Base-by-base conservation (phyloP, 2,113 vertebrate species). In the Tautogolabrus adspersus region DNA sequence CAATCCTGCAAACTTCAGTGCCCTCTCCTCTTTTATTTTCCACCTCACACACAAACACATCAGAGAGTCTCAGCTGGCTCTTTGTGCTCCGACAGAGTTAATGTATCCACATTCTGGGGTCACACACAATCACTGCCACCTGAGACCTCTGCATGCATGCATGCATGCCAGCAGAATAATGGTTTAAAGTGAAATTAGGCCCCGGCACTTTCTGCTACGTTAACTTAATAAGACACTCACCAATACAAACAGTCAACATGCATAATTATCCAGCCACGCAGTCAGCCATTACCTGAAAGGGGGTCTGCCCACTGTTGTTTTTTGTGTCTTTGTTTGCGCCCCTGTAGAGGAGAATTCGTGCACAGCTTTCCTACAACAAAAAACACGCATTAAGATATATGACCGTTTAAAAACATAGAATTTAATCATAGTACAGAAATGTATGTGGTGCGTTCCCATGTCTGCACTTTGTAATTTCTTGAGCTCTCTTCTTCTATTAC, bases 251-350 rank as follows among this genome's bases (percentile, higher is more conserved):
- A 72, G 22, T 66, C 70, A 54, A 56, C 70, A 58, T 0, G 34
- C 74, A 51, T 63, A 78, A 77, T 83, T 59, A 77, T 54, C 44
- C 72, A 77, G 71, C 47, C 62, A 65, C 22, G 42, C 70, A 56
- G 19, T 60, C 60, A 62, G 64, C 47, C 40, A 66, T 86, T 80
- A 97, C 97, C 96, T 98, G 97, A 85, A 98, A 98, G 10, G 96
- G 92, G 0, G 95, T 97, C 93, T 98, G 97, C 13, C 96, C 96
- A 2, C 92, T 95, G 93, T 96, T 96, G 78, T 97, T 97, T 87
- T 97, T 97, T 68, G 95, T 94, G 16, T 96, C 96, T 87, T 97
- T 98, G 78, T 93, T 96, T 34, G 96, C 95, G 61, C 97, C 97
- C 6, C 97, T 89, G 77, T 97, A 98, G 7, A 98, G 94, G 21